Evolutionary conservation across 1,140 invertebrate genomes (phyloP).

Genomic region (Lordiphosa collinella): DNA sequence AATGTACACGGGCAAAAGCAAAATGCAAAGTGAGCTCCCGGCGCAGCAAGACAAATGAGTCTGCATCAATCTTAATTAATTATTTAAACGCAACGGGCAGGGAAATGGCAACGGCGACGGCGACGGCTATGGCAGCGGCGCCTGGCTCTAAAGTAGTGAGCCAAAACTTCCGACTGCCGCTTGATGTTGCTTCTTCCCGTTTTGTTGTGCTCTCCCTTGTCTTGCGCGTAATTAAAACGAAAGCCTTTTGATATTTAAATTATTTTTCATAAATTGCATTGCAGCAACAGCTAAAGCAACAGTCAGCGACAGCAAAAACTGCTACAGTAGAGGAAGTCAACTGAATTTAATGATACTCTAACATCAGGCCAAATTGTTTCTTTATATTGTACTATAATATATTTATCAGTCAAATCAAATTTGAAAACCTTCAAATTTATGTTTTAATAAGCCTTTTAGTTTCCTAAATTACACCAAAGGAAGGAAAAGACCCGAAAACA

Average conservation of each 20-base stretch:
- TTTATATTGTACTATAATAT: too few relatives aligned
- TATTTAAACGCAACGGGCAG: slow-evolving; percentile 76
- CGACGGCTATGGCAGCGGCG: slow-evolving; percentile 27
- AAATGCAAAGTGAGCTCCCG: slow-evolving; percentile 70
- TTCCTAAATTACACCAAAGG: too few relatives aligned
- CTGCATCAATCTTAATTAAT: slow-evolving; percentile 78
- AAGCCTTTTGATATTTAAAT: slow-evolving; percentile 78
- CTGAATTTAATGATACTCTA: too few relatives aligned
- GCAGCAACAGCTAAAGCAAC: slow-evolving; percentile 23
- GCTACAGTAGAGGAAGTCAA: background rate
- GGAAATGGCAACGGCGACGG: slow-evolving; percentile 49
- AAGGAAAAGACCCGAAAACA: too few relatives aligned
- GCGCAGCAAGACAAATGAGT: slow-evolving; percentile 73
- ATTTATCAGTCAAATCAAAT: too few relatives aligned
- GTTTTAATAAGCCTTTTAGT: too few relatives aligned
- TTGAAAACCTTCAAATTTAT: too few relatives aligned
- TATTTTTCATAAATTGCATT: slow-evolving; percentile 78
- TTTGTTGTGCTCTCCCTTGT: slow-evolving; percentile 53
- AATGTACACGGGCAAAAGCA: slow-evolving; percentile 49
- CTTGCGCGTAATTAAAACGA: slow-evolving; percentile 74
- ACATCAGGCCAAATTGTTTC: too few relatives aligned
- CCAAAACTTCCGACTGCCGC: slow-evolving; percentile 27
- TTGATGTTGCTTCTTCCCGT: slow-evolving; percentile 25
- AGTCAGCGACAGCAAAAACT: slow-evolving; percentile 1
- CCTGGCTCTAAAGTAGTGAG: slow-evolving; percentile 48